Evolutionary conservation across 2,797 vertebrate species (phyloP), one percentile per base, ranked within the genome.

Genomic region (Columba guinea): DNA sequence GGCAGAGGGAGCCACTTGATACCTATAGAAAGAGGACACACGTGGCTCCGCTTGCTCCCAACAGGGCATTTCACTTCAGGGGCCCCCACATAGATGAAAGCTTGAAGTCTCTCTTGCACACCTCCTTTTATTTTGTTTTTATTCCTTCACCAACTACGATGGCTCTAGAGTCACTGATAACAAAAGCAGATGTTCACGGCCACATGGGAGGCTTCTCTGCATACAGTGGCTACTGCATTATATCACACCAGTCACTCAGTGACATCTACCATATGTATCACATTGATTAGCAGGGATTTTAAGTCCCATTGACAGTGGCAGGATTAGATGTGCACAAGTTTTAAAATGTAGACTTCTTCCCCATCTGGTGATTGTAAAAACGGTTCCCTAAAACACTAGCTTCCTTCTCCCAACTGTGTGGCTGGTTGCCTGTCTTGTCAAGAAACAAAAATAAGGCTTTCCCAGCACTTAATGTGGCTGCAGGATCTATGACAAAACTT

Each of bases 131-230:
- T 89, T 95, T 92, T 67, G 28, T 53, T 96, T 94, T 90, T 34
- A 60, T 59, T 46, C 46, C 22, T 82, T 79, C 77, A 74, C 91
- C 91, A 92, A 64, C 56, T 74, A 60, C 60, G 84, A 94, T 1
- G 6, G 53, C 60, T 89, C 67, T 22, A 46, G 37, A 91, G 60
- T 11, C 32, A 55, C 16, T 71, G 95, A 96, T 89, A 94, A 91
- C 78, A 94, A 94, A 96, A 96, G 70, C 93, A 97, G 87, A 95
- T 93, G 91, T 87, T 96, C 94, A 95, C 78, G 94, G 81, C 87
- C 95, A 84, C 74, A 64, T 58, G 94, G 90, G 88, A 94, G n/a
- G 21, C 75, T 94, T 76, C 83, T 77, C n/a, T 84, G 39, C 82
- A 89, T 82, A 94, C 63, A 84, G 74, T 84, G 87, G 93, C 95